phyloP scores from a whole-genome alignment of 2,113 vertebrate species.

The Pelobates fuscus region DNA sequence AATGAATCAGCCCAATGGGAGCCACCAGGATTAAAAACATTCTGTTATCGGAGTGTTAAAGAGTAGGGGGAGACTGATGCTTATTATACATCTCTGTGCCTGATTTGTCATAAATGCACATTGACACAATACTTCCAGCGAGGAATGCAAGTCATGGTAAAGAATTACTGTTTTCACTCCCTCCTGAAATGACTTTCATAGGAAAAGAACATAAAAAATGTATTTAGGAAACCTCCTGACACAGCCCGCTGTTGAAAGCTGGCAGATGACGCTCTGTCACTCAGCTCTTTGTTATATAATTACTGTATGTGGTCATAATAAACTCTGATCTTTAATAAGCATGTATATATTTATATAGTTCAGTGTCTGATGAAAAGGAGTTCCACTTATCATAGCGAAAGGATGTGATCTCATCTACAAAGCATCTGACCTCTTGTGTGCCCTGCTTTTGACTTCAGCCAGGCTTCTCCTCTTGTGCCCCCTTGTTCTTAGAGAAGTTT shows the following conservation, averaged over 20 bases:
- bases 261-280: slow-evolving; percentile 43
- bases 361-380: slow-evolving; percentile 68
- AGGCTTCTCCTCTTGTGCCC: slow-evolving; percentile 76
- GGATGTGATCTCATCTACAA: slow-evolving; percentile 90
- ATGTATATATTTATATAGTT: slow-evolving; percentile 59
- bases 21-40: slow-evolving; percentile 27
- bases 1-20: background rate
- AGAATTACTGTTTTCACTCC: slow-evolving; percentile 1
- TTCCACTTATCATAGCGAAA: slow-evolving; percentile 79
- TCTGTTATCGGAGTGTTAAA: too few relatives aligned
- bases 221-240: background rate
- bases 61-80: too few relatives aligned
- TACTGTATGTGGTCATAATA: slow-evolving; percentile 43
- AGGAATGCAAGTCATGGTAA: slow-evolving; percentile 61
- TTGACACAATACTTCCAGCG: slow-evolving; percentile 60
- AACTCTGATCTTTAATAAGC: slow-evolving; percentile 57
- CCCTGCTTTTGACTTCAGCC: slow-evolving; percentile 81
- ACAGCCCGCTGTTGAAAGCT: background rate
- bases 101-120: slow-evolving; percentile 56
- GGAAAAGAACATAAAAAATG: background rate
- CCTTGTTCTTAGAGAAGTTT: slow-evolving; percentile 57
- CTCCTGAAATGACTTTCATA: slow-evolving; percentile 45
- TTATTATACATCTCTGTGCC: slow-evolving; percentile 51
- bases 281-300: slow-evolving; percentile 46
- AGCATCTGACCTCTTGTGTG: slow-evolving; percentile 88